A percentile compares a stretch with the other conserved stretches of the same genome.
These are phyloP conservation scores for Halcyon senegalensis DNA, from an alignment of 2,113 vertebrate species.

Conservation along the genomic window DNA sequence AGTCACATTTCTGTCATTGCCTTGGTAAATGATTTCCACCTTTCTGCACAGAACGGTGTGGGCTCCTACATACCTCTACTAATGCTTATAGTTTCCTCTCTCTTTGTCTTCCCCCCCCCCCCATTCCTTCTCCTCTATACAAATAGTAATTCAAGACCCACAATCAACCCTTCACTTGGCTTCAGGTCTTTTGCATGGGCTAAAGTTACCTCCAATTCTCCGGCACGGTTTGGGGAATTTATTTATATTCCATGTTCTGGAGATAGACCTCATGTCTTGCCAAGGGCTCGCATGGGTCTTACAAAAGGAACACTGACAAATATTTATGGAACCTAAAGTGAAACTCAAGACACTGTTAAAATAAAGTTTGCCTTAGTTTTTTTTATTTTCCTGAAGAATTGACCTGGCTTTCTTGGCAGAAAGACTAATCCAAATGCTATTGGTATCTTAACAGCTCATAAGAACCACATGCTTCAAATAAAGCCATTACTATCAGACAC, in stretches of 20 bases:
- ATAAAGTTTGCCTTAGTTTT: constrained; percentile 73
- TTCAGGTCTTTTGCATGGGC: constrained; percentile 21
- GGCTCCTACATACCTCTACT: neutral
- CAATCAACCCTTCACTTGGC: neutral
- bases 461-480: constrained; percentile 69
- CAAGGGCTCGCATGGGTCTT: constrained; percentile 61
- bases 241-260: constrained; percentile 64
- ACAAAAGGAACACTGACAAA: constrained; percentile 72
- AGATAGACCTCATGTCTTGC: constrained; percentile 60
- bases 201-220: constrained; percentile 52
- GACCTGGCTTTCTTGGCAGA: constrained; percentile 67
- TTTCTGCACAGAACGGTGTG: neutral
- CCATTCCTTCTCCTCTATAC: neutral
- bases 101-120: neutral
- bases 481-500: constrained; percentile 46
- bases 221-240: constrained; percentile 46
- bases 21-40: neutral
- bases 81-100: neutral
- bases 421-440: constrained; percentile 64
- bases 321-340: constrained; percentile 77
- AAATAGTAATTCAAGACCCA: constrained; percentile 31
- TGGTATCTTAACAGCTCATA: constrained; percentile 71
- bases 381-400: constrained; percentile 60
- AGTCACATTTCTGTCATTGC: constrained; percentile 3
- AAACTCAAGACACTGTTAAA: constrained; percentile 76